These are phyloP conservation scores for Semibalanus balanoides DNA, from an alignment of 1,140 invertebrate species.

Conservation along the genomic window DNA sequence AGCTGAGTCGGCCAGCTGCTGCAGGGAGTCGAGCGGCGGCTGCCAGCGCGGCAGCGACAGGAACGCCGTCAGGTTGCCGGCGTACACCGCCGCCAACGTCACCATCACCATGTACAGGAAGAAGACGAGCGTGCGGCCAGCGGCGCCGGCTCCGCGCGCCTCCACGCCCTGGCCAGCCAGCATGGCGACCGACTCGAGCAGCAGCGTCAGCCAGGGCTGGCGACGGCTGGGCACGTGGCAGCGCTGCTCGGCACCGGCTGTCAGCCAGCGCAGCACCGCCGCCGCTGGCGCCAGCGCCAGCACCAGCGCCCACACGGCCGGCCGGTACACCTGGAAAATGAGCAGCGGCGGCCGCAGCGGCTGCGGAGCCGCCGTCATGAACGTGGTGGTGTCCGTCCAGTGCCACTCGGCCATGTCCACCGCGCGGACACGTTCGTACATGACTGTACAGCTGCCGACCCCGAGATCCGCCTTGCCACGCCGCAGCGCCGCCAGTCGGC, in stretches of 20 bases:
- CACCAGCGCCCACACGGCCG: neutral
- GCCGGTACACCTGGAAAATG: neutral
- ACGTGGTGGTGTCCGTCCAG: neutral
- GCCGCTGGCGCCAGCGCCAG: neutral
- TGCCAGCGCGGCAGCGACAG: neutral
- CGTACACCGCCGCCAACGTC: constrained; percentile 1
- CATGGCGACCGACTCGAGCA: neutral
- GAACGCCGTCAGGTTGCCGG: neutral
- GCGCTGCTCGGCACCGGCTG: neutral
- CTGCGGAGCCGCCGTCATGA: neutral
- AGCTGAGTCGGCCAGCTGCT: neutral
- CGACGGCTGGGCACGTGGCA: neutral
- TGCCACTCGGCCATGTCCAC: neutral
- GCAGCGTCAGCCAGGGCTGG: neutral
- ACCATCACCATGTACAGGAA: neutral
- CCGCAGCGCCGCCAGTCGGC: neutral
- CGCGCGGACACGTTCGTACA: neutral
- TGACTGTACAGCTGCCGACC: neutral
- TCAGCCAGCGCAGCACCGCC: neutral
- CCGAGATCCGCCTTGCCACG: neutral
- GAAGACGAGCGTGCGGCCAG: neutral
- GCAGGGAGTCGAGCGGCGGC: neutral
- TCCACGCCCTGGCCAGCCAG: neutral
- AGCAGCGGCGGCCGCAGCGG: neutral
- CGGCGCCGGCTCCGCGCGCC: neutral